Evolutionary conservation across 1,140 invertebrate genomes (phyloP).

Genomic region (Drosophila serrata): DNA sequence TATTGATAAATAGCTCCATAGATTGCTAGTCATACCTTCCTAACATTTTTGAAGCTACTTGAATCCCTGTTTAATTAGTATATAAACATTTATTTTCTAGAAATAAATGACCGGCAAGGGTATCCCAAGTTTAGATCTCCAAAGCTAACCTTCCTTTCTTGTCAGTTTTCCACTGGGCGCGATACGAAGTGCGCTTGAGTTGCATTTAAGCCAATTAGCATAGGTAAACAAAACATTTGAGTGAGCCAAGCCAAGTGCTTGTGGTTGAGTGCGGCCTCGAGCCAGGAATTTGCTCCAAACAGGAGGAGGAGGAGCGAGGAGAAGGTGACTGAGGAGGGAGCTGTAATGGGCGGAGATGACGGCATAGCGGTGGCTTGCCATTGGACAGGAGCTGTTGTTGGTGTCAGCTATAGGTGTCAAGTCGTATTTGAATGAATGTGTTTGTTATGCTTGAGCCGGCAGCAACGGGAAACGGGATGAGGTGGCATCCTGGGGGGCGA

Average conservation of each 20-base stretch:
- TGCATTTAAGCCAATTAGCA: slow-evolving; percentile 84
- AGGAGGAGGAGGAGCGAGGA: not conserved
- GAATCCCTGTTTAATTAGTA: not conserved
- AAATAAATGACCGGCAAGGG: slow-evolving; percentile 1
- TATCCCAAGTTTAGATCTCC: not conserved
- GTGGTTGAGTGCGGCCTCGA: slow-evolving; percentile 67
- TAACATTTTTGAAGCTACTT: not conserved
- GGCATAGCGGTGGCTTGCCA: slow-evolving; percentile 15
- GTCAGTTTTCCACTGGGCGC: slow-evolving; percentile 65
- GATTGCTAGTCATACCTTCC: no score
- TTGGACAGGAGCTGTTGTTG: slow-evolving; percentile 32
- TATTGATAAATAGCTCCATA: not conserved
- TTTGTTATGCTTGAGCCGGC: slow-evolving; percentile 57
- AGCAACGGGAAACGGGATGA: slow-evolving; percentile 4
- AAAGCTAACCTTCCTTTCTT: not conserved
- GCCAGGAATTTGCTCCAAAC: slow-evolving; percentile 29
- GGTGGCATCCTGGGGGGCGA: not conserved
- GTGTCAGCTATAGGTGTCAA: slow-evolving; percentile 69
- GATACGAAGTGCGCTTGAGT: slow-evolving; percentile 78
- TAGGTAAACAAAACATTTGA: slow-evolving; percentile 84
- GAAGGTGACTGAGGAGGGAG: not conserved
- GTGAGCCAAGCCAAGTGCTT: slow-evolving; percentile 78
- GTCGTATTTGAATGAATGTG: slow-evolving; percentile 70
- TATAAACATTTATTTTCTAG: not conserved
- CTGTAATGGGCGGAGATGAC: not conserved